phyloP scores from a whole-genome alignment of 2,888 invertebrate genomes.

The Muschampia plurimacula region DNA sequence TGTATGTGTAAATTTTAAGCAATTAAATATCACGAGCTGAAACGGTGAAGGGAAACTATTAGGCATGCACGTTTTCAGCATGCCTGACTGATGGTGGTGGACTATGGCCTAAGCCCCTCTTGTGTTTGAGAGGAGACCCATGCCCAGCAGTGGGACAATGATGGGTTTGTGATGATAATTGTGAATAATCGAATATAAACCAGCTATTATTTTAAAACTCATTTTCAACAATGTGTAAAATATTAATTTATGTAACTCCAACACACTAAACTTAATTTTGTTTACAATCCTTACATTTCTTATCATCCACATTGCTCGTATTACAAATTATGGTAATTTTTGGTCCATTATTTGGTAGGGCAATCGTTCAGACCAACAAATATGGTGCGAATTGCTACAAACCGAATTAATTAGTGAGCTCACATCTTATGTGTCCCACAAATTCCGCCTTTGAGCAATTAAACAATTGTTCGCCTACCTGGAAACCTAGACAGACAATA shows the following conservation, averaged over 20 bases:
- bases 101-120: too few relatives aligned
- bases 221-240: not conserved
- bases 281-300: not conserved
- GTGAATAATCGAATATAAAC: not conserved
- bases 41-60: too few relatives aligned
- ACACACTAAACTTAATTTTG: not conserved
- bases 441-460: too few relatives aligned
- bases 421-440: not conserved
- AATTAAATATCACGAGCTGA: too few relatives aligned
- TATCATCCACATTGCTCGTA: not conserved
- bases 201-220: not conserved
- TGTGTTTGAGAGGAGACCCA: too few relatives aligned
- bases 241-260: not conserved
- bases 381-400: slow-evolving; percentile 14
- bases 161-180: too few relatives aligned
- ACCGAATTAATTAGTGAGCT: slow-evolving; percentile 17
- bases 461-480: too few relatives aligned
- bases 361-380: slow-evolving; percentile 6
- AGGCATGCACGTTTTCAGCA: too few relatives aligned
- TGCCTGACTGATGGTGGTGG: too few relatives aligned
- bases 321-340: slow-evolving; percentile 9
- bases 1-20: too few relatives aligned
- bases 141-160: too few relatives aligned
- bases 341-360: not conserved
- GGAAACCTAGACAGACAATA: too few relatives aligned